phyloP scores from a whole-genome alignment of 2,888 invertebrate species.

The Morpho deidamia region DNA sequence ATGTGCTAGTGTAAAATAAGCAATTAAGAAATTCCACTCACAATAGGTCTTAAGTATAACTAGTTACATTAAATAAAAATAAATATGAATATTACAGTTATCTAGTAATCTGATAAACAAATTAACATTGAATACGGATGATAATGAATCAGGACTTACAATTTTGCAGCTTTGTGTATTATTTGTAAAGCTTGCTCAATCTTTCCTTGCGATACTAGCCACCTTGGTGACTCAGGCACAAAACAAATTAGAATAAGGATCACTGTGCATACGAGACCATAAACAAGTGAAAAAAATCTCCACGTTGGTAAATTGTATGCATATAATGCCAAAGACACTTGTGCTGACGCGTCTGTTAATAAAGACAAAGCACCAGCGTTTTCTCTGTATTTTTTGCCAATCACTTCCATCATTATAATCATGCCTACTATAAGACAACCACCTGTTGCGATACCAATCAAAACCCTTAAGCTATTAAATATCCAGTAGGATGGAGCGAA shows the following conservation, averaged over 20 bases:
- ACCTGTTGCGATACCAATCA: conserved; percentile 84
- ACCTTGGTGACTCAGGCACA: conserved; percentile 53
- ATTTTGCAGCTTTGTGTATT: conserved; percentile 42
- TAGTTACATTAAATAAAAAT: too few relatives aligned
- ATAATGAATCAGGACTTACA: conserved; percentile 32
- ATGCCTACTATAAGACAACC: conserved; percentile 81
- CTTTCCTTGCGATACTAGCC: conserved; percentile 45
- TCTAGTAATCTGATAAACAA: too few relatives aligned
- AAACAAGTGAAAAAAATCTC: conserved; percentile 36
- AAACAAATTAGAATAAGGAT: conserved; percentile 34
- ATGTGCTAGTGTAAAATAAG: too few relatives aligned
- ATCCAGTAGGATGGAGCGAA: conserved; percentile 75
- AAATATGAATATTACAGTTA: too few relatives aligned
- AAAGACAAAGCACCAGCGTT: conserved; percentile 27
- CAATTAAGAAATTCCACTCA: too few relatives aligned
- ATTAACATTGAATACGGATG: too few relatives aligned
- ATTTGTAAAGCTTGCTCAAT: conserved; percentile 35
- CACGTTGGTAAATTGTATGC: conserved; percentile 43
- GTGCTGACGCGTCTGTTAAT: conserved; percentile 37
- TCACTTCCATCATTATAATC: conserved; percentile 76
- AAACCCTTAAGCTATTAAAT: conserved; percentile 80
- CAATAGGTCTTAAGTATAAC: too few relatives aligned
- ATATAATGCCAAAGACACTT: conserved; percentile 35
- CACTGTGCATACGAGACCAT: conserved; percentile 30
- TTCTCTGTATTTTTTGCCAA: conserved; percentile 69